These are phyloP conservation scores for Corbicula japonica DNA, from an alignment of 2,888 invertebrate species.

Conservation along the genomic window DNA sequence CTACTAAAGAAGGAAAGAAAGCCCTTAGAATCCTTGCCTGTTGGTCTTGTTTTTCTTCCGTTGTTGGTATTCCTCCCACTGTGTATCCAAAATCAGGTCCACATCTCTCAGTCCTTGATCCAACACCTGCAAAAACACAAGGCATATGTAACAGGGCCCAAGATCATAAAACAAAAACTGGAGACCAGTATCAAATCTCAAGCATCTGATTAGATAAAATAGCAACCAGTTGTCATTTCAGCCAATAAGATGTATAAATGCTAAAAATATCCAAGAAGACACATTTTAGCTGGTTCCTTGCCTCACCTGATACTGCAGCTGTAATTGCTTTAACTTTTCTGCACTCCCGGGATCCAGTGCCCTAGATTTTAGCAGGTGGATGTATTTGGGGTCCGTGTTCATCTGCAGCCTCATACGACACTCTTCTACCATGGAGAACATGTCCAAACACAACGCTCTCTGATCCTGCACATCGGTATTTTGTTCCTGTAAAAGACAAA, in stretches of 20 bases:
- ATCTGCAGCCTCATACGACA: conserved; percentile 83
- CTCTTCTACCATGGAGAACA: conserved; percentile 86
- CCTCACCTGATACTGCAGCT: conserved; percentile 88
- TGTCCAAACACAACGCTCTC: conserved; percentile 88
- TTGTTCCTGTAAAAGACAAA: conserved; percentile 88
- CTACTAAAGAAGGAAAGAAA: too few species aligned
- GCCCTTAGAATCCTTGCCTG: conserved; percentile 23
- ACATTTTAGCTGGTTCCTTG: too few species aligned
- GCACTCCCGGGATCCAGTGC: conserved; percentile 90
- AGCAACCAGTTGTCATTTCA: too few species aligned
- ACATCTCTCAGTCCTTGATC: conserved; percentile 92
- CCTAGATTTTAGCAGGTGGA: conserved; percentile 83
- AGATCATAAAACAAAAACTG: too few species aligned
- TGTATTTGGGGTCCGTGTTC: conserved; percentile 84
- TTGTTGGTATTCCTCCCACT: conserved; percentile 90
- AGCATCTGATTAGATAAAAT: too few species aligned
- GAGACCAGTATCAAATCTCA: too few species aligned
- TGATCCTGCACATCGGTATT: conserved; percentile 89
- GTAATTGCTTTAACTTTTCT: conserved; percentile 90
- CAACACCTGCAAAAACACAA: conserved; percentile 88
- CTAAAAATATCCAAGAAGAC: too few species aligned
- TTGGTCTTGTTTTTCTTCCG: conserved; percentile 70
- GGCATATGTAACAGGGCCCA: too few species aligned
- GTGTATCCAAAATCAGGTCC: conserved; percentile 91
- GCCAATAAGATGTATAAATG: too few species aligned